Conservation (phyloP, 2,113 vertebrate genomes). For the Myocastor coypus region DNA sequence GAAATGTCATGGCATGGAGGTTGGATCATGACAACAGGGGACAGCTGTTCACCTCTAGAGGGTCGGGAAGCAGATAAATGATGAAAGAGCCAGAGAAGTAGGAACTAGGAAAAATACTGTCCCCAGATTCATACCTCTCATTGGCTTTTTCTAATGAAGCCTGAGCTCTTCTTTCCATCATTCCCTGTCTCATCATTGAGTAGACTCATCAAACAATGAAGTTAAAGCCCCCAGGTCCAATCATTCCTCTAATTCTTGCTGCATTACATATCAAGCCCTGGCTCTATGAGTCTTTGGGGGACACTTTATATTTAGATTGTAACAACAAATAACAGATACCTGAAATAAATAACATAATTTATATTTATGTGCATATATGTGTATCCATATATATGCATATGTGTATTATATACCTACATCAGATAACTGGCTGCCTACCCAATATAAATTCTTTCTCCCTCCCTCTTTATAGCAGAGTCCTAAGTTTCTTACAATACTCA, state of each 20-base stretch:
- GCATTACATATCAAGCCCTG: neutral
- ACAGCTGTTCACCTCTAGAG: neutral
- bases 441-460: neutral
- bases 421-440: neutral
- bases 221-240: neutral
- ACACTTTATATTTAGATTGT: neutral
- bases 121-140: neutral
- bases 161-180: neutral
- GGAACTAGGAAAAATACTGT: neutral
- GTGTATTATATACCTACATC: neutral
- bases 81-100: neutral
- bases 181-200: neutral
- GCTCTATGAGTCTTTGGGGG: neutral
- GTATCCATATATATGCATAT: neutral
- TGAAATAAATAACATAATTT: slow-evolving; percentile 4
- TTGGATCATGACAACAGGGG: neutral
- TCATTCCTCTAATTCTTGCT: neutral
- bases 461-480: neutral
- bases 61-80: neutral
- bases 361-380: neutral
- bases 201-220: neutral
- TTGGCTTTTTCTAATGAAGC: neutral
- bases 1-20: neutral
- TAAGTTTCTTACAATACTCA: neutral
- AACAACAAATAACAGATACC: neutral